Conservation (phyloP, 2,888 invertebrate genomes). For the Polymixis lichenea region DNA sequence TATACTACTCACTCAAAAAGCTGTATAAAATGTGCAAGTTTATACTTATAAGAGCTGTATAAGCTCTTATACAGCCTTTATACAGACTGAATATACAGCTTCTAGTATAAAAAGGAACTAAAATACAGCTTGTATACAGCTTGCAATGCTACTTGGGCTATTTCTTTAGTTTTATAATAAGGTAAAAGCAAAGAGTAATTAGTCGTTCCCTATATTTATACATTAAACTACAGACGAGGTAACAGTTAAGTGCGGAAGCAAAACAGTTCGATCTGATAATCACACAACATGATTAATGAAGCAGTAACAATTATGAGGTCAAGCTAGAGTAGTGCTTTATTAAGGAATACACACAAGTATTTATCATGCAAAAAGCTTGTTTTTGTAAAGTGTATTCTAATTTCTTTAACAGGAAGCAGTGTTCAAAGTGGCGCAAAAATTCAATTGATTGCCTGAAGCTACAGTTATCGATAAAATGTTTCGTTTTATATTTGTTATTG, state of each 20-base stretch:
- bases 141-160: too few relatives aligned
- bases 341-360: neutral
- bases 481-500: neutral
- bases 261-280: constrained; percentile 13
- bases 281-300: constrained; percentile 41
- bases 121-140: too few relatives aligned
- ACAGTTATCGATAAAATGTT: neutral
- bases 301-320: constrained; percentile 19
- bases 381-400: neutral
- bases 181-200: too few relatives aligned
- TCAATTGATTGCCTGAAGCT: neutral
- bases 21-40: too few relatives aligned
- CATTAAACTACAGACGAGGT: constrained; percentile 16
- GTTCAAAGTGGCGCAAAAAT: neutral
- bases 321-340: constrained; percentile 3
- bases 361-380: neutral
- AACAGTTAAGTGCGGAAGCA: neutral
- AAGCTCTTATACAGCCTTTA: too few relatives aligned
- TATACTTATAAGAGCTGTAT: too few relatives aligned
- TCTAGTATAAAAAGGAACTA: too few relatives aligned
- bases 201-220: neutral
- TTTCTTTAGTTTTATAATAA: too few relatives aligned
- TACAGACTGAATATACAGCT: too few relatives aligned
- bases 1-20: too few relatives aligned
- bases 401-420: neutral